These are phyloP conservation scores for Pseudochromis fuscus DNA, from an alignment of 2,797 vertebrate genomes.

Conservation along the genomic window DNA sequence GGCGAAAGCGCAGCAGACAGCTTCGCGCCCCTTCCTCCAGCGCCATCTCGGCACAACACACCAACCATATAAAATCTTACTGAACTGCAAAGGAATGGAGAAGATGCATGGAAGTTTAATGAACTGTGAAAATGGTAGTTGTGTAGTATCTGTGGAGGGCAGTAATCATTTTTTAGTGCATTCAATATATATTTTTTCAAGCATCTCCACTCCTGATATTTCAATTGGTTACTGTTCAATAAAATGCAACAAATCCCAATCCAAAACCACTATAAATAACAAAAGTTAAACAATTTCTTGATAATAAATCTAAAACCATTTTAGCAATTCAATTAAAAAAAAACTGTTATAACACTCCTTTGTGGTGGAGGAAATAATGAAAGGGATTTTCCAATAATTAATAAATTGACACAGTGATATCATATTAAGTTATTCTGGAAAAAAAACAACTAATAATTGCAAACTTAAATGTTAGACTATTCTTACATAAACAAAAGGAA, in stretches of 20 bases:
- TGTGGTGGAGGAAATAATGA: too few species aligned
- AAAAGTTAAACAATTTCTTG: background rate
- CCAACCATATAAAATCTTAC: slow-evolving; percentile 58
- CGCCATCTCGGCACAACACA: slow-evolving; percentile 73
- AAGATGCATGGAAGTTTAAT: background rate
- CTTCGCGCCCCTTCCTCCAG: slow-evolving; percentile 92
- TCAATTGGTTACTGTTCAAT: too few species aligned
- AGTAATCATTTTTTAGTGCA: too few species aligned
- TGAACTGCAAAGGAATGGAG: background rate
- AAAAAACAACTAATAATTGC: background rate
- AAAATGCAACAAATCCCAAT: too few species aligned
- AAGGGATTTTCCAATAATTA: background rate
- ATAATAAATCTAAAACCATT: background rate
- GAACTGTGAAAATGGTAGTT: too few species aligned
- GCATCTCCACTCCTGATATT: too few species aligned
- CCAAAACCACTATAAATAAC: too few species aligned
- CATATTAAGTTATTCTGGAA: background rate
- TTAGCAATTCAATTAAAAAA: background rate
- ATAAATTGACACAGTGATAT: background rate
- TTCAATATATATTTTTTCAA: too few species aligned
- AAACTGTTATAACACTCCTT: background rate
- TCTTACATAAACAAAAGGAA: background rate
- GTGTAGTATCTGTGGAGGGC: too few species aligned
- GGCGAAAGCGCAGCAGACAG: slow-evolving; percentile 87
- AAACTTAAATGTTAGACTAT: background rate